Percentiles rank a stretch among this genome's conserved stretches.
These are phyloP conservation scores for Phylloscopus whistleri DNA, from an alignment of 2,113 vertebrate species.

Conservation along the genomic window DNA sequence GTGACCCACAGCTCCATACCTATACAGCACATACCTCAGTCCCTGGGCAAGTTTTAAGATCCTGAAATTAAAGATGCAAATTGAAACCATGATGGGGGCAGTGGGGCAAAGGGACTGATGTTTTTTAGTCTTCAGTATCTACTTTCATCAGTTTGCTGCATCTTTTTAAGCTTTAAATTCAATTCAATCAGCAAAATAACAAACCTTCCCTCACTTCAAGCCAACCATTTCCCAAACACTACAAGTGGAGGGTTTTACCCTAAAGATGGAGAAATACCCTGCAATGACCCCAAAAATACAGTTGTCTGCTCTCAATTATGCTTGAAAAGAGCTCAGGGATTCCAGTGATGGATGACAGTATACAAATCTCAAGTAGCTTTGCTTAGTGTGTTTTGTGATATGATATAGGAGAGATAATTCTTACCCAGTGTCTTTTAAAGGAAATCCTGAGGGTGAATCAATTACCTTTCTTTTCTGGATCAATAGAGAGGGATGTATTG, in stretches of 20 bases:
- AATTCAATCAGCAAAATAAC: not conserved
- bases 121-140: not conserved
- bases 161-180: not conserved
- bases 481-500: slow-evolving; percentile 45
- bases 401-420: slow-evolving; percentile 44
- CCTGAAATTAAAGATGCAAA: not conserved
- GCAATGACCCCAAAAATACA: not conserved
- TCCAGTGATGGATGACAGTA: not conserved
- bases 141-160: not conserved
- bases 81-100: not conserved
- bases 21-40: not conserved
- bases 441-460: slow-evolving; percentile 53
- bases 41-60: not conserved
- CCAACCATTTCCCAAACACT: not conserved
- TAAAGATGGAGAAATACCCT: not conserved
- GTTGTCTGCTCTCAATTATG: not conserved
- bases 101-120: not conserved
- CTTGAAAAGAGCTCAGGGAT: not conserved
- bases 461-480: slow-evolving; percentile 52
- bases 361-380: slow-evolving; percentile 39
- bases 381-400: slow-evolving; percentile 32
- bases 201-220: not conserved
- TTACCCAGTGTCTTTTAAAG: slow-evolving; percentile 40
- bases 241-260: not conserved
- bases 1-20: not conserved